Evolutionary conservation across 2,888 invertebrate genomes (phyloP), one percentile per base, ranked within the genome.

Genomic region (Apocheima hispidaria): DNA sequence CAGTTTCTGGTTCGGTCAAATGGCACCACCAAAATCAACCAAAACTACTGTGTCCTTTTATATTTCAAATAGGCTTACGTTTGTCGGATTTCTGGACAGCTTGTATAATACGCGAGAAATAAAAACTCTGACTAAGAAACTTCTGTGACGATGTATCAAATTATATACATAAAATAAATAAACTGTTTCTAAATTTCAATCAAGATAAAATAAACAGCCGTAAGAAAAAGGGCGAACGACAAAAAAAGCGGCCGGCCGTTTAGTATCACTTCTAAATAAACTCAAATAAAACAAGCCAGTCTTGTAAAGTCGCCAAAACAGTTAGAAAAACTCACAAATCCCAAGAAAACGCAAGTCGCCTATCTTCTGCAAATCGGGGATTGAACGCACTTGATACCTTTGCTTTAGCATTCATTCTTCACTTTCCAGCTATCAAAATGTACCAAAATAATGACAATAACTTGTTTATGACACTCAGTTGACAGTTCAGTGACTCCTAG

Each of bases 331-430:
- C 46, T 53, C 41, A 21, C 55, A 56, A 62, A 62, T 62, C 65
- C 67, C 75, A 78, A 85, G 86, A 86, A 87, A 87, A 86, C 78
- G 79, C 80, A 79, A 83, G 80, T 83, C 77, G 73, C 83, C 86
- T 88, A 88, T 87, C 87, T 84, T 77, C 65, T 53, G 21, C 6
- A 6, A 35, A 20, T 28, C 9, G 2, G 12, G 26, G 20, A 28
- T 46, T 41, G 30, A 40, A 51, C 30, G 7, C 1, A 7, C 16
- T 51, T 51, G 51, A 40, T 51, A 40, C 40, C 41, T 14, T 16
- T 2, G 28, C 20, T 4, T 3, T 16, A 14, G 35, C 14, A 14
- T 14, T 35, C 4, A 35, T 10, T 3, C 9, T 30, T 12, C 12
- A n/a, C n/a, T n/a, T n/a, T n/a, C n/a, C n/a, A n/a, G n/a, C n/a